Conservation (phyloP, 2,888 invertebrate genomes). For the Andrena bucephala region DNA sequence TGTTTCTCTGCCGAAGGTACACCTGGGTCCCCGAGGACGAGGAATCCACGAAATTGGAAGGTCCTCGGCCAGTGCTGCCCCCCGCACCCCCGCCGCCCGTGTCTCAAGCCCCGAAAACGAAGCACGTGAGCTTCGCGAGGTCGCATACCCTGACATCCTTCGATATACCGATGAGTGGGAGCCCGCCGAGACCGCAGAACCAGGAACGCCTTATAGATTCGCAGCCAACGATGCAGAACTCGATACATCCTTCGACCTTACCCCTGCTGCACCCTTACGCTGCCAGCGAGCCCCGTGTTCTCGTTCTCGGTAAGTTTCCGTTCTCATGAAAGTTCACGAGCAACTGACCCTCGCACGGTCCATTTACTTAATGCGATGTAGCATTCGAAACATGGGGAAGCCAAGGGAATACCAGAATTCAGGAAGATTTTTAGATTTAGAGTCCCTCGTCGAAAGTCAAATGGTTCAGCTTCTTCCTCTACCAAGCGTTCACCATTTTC, state of each 20-base stretch:
- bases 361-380: neutral
- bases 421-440: too few species aligned
- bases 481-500: neutral
- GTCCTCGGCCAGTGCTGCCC: conserved; percentile 86
- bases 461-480: neutral
- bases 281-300: conserved; percentile 82
- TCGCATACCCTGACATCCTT: conserved; percentile 95
- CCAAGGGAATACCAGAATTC: too few species aligned
- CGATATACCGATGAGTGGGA: conserved; percentile 86
- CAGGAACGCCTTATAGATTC: conserved; percentile 84
- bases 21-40: conserved; percentile 93
- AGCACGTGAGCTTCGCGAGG: conserved; percentile 96
- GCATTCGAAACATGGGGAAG: too few species aligned
- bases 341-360: conserved; percentile 1
- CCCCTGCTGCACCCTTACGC: conserved; percentile 77
- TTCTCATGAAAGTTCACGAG: neutral
- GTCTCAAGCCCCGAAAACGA: conserved; percentile 90
- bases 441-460: neutral
- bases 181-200: conserved; percentile 85
- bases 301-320: conserved; percentile 83
- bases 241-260: conserved; percentile 73
- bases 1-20: conserved; percentile 84
- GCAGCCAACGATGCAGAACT: conserved; percentile 80
- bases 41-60: conserved; percentile 90
- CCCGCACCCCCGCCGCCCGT: conserved; percentile 86